phyloP scores from a whole-genome alignment of 1,140 invertebrate genomes.

The Ceratina australensis region DNA sequence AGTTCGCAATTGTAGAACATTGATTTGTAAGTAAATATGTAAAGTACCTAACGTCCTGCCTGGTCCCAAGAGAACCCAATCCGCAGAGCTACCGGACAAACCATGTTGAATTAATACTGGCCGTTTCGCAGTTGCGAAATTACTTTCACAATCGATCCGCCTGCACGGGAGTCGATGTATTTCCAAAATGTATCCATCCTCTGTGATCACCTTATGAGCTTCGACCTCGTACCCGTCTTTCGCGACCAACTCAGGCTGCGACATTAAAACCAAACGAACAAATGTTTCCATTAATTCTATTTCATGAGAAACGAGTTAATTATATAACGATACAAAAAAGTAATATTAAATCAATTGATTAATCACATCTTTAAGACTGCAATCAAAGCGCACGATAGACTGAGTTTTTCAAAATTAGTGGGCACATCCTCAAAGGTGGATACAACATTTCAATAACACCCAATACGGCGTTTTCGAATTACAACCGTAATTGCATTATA shows the following conservation, averaged over 20 bases:
- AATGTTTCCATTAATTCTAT: no score
- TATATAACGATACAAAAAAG: no score
- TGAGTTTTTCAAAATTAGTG: no score
- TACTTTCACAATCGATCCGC: conserved; percentile 70
- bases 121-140: conserved; percentile 75
- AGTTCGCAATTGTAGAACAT: no score
- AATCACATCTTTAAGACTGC: no score
- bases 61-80: conserved; percentile 86
- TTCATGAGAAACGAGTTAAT: no score
- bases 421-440: no score
- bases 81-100: conserved; percentile 84
- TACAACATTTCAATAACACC: no score
- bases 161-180: conserved; percentile 82
- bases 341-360: no score
- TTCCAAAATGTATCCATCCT: conserved; percentile 82
- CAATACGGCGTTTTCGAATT: no score
- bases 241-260: conserved; percentile 80
- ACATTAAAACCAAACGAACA: neutral
- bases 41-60: conserved; percentile 81
- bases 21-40: conserved; percentile 18
- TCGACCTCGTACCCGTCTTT: conserved; percentile 85
- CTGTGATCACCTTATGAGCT: conserved; percentile 81
- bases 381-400: no score
- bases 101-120: conserved; percentile 88
- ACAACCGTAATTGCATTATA: no score